These are phyloP conservation scores for Colletes latitarsis DNA, from an alignment of 1,140 invertebrate genomes.

Conservation along the genomic window DNA sequence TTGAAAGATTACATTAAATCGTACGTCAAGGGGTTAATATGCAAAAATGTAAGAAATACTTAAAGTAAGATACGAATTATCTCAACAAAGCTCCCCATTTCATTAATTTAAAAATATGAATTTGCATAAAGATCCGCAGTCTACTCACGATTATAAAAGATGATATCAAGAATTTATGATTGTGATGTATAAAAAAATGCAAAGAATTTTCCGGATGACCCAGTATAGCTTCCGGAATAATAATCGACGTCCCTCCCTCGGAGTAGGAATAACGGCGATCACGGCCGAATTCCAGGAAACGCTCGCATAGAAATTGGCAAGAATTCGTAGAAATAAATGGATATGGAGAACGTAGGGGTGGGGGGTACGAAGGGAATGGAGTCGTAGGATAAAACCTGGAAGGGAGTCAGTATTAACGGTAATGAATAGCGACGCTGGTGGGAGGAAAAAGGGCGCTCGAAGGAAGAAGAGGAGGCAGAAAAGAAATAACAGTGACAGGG, in stretches of 20 bases:
- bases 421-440: slow-evolving; percentile 20
- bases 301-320: slow-evolving; percentile 9
- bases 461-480: neutral
- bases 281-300: neutral
- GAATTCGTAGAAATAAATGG: slow-evolving; percentile 36
- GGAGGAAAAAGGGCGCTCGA: neutral
- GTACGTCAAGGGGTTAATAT: too few relatives aligned
- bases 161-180: too few relatives aligned
- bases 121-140: too few relatives aligned
- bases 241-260: slow-evolving; percentile 66
- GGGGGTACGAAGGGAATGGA: neutral
- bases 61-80: too few relatives aligned
- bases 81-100: too few relatives aligned
- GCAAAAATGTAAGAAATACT: too few relatives aligned
- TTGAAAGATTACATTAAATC: too few relatives aligned
- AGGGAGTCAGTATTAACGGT: slow-evolving; percentile 12
- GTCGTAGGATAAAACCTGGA: slow-evolving; percentile 3
- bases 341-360: neutral
- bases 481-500: slow-evolving; percentile 32
- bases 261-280: slow-evolving; percentile 16
- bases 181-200: too few relatives aligned
- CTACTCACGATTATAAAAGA: too few relatives aligned
- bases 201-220: too few relatives aligned
- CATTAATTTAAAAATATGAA: too few relatives aligned
- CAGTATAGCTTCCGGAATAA: slow-evolving; percentile 70